These are phyloP conservation scores for Littorina saxatilis DNA, from an alignment of 1,140 invertebrate genomes.

Conservation along the genomic window DNA sequence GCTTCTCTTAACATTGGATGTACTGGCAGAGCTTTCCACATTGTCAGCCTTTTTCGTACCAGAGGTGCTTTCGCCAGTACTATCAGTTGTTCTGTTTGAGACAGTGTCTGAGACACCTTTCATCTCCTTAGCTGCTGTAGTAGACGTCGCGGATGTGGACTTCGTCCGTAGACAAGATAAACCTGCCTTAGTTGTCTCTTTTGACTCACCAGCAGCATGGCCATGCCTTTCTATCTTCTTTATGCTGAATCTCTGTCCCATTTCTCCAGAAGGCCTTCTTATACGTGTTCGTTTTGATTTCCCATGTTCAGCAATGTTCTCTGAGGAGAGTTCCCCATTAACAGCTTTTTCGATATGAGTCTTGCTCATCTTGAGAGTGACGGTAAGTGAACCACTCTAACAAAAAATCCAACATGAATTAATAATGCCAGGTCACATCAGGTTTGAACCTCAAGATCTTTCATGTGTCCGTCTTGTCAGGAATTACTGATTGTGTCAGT, in stretches of 20 bases:
- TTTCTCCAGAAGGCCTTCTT: conserved; percentile 30
- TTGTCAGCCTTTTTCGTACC: too few species aligned
- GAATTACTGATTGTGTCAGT: too few species aligned
- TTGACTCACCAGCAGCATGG: conserved; percentile 26
- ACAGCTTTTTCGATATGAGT: conserved; percentile 44
- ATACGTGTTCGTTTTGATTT: conserved; percentile 35
- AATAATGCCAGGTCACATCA: too few species aligned
- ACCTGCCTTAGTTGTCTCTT: conserved; percentile 8
- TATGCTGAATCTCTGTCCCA: conserved; percentile 34
- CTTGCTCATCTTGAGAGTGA: conserved; percentile 42
- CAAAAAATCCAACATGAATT: conserved; percentile 9
- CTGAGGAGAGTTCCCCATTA: conserved; percentile 42
- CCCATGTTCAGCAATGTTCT: conserved; percentile 8
- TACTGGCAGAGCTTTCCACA: too few species aligned
- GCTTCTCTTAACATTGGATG: background rate
- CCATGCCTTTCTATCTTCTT: conserved; percentile 35
- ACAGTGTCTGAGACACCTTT: conserved; percentile 19
- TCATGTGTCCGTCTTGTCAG: too few species aligned
- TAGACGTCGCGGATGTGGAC: background rate
- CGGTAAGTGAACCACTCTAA: background rate
- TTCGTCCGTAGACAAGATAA: conserved; percentile 19
- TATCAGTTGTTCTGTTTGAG: background rate
- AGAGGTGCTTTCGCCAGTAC: background rate
- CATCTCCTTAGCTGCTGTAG: background rate
- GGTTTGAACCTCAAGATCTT: too few species aligned